Evolutionary conservation across 2,888 invertebrate genomes (phyloP), one percentile per base, ranked within the genome.

Genomic region (Synergus japonicus): DNA sequence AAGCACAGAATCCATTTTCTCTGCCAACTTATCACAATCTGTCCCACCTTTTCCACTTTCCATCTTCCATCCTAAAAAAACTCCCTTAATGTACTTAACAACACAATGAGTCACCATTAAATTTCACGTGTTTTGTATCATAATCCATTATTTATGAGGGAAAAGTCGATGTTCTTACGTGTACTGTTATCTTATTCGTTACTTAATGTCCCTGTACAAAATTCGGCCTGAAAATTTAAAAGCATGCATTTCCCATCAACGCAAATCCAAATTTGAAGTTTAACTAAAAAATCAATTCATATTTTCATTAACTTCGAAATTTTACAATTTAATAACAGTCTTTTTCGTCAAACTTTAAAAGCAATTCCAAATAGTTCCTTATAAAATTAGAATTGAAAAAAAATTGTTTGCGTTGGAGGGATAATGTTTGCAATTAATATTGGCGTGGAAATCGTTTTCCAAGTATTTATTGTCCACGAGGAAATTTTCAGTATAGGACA

Each of bases 201-300:
- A 87, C 88, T 88, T 88, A 87, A 86, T 82, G 76, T 81, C 83
- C 79, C 22, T 85, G 83, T 84, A 85, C 84, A 85, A 85, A 85
- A 86, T 85, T 85, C 79, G 76, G 29, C 82, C 78, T 78, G 78
- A 81, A 66, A 79, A 79, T 77, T 83, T 77, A 78, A 76, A 79
- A 77, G 78, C 81, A 77, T 80, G 78, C 43, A 15, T 66, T 41
- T 37, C 43, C 8, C 43, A n/a, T 4, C n/a, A 66, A 66, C 66
- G 66, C 9, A 41, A 66, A n/a, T 15, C 2, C 15, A 15, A 67
- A 22, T 22, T 46, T 37, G n/a, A 0, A 18, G 15, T 49, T 49
- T 7, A 49, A 49, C 15, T 15, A 7, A 5, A 5, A 49, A 37
- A n/a, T 15, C 15, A 49, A 15, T 49, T 15, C 8, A 22, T 10